Conservation (phyloP, 2,797 vertebrate species). For the Taenioides sp. region DNA sequence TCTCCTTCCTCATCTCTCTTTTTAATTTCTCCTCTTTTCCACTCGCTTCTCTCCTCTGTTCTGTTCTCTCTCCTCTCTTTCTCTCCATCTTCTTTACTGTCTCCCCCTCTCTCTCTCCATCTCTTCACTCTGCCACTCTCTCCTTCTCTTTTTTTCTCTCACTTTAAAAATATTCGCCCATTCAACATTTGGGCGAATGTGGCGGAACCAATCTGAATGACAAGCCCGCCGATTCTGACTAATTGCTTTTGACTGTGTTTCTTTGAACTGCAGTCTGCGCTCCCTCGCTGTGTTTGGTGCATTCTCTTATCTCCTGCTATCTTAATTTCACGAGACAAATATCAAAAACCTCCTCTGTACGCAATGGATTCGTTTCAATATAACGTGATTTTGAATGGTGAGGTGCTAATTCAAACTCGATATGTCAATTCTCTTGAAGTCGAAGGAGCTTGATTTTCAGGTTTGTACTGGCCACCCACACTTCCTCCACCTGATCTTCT, state of each 20-base stretch:
- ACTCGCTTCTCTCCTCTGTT: too few relatives aligned
- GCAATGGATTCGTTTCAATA: conserved; percentile 57
- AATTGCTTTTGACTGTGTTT: conserved; percentile 73
- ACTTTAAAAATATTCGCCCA: too few relatives aligned
- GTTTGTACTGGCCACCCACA: conserved; percentile 14
- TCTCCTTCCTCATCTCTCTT: too few relatives aligned
- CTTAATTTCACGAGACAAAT: conserved; percentile 60
- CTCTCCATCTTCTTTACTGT: too few relatives aligned
- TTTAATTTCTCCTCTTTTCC: too few relatives aligned
- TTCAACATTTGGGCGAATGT: conserved; percentile 51
- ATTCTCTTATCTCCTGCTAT: conserved; percentile 53
- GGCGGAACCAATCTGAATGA: conserved; percentile 74
- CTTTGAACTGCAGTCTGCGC: conserved; percentile 64
- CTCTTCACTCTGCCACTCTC: too few relatives aligned
- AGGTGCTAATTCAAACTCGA: conserved; percentile 21
- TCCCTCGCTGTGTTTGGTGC: conserved; percentile 43
- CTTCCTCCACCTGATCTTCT: conserved; percentile 36
- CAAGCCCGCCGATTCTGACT: conserved; percentile 69
- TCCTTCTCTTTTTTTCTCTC: too few relatives aligned
- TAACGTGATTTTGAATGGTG: conserved; percentile 50
- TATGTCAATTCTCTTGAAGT: conserved; percentile 24
- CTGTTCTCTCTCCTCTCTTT: too few relatives aligned
- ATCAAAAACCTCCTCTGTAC: conserved; percentile 60
- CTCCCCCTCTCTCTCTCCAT: too few relatives aligned
- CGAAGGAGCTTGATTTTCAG: conserved; percentile 23